Percentiles rank a stretch among this genome's conserved stretches.
These are phyloP conservation scores for Matsumyia berberina DNA, from an alignment of 2,888 invertebrate species.

Conservation along the genomic window DNA sequence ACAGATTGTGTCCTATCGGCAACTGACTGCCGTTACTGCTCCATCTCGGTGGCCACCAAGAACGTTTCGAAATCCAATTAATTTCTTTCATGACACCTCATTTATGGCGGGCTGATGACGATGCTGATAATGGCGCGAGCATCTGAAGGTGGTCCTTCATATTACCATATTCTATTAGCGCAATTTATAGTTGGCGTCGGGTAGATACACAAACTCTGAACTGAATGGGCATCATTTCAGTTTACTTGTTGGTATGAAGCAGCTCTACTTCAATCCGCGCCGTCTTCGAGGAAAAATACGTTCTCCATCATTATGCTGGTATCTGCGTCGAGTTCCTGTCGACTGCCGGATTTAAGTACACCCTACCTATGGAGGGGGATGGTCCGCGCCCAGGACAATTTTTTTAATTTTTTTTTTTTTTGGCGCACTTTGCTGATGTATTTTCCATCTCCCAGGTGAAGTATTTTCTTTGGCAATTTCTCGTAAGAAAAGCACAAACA, in stretches of 20 bases:
- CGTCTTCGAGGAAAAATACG: constrained; percentile 42
- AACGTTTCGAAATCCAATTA: constrained; percentile 72
- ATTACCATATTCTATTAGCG: constrained; percentile 76
- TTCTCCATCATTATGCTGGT: constrained; percentile 62
- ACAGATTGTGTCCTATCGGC: constrained; percentile 67
- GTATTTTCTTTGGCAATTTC: constrained; percentile 64
- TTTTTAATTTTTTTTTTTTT: constrained; percentile 9
- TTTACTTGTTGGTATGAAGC: constrained; percentile 61
- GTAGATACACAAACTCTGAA: constrained; percentile 31
- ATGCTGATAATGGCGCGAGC: constrained; percentile 65
- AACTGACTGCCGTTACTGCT: constrained; percentile 48
- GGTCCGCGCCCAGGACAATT: constrained; percentile 14
- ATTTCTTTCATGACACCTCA: constrained; percentile 75
- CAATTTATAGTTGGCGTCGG: constrained; percentile 56
- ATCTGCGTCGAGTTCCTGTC: constrained; percentile 24
- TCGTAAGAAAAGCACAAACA: constrained; percentile 59
- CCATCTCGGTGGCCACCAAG: constrained; percentile 38
- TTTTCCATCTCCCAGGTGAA: constrained; percentile 48
- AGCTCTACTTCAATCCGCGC: constrained; percentile 38
- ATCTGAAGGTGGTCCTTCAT: constrained; percentile 61
- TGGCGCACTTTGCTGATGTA: constrained; percentile 23
- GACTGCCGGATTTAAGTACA: constrained; percentile 57
- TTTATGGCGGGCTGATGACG: constrained; percentile 71
- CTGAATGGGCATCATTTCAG: constrained; percentile 60
- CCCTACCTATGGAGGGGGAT: constrained; percentile 2